Evolutionary conservation across 1,140 invertebrate genomes (phyloP).

Genomic region (Lepidotrigona ventralis): DNA sequence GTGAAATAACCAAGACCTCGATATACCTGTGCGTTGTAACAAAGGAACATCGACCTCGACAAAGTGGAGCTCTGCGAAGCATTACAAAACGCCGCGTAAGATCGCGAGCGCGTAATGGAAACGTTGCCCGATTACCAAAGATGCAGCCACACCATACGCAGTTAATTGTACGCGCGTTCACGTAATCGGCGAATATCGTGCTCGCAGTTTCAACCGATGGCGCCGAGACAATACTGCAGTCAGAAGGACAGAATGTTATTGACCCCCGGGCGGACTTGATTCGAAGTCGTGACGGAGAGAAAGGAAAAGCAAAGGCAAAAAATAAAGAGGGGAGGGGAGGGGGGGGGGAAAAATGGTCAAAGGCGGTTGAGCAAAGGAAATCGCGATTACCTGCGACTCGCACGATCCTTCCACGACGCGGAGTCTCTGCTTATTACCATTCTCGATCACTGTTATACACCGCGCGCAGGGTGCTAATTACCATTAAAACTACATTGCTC

Average conservation of each 20-base stretch:
- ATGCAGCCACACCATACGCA: not conserved
- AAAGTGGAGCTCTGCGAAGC: not conserved
- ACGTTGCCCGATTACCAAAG: conserved; percentile 8
- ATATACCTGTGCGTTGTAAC: not conserved
- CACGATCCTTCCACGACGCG: not conserved
- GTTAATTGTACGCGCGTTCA: not conserved
- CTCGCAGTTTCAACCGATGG: not conserved
- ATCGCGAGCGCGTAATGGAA: conserved; percentile 3
- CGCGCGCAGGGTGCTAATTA: conserved; percentile 31
- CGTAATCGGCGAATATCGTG: not conserved
- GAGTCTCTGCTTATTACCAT: conserved; percentile 30
- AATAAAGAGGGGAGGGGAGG: conserved; percentile 28
- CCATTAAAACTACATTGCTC: not conserved
- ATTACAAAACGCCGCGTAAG: not conserved
- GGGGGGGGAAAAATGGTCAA: conserved; percentile 11
- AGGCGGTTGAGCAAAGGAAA: conserved; percentile 13
- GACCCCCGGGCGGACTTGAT: not conserved
- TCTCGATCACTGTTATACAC: conserved; percentile 25
- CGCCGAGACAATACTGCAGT: conserved; percentile 20
- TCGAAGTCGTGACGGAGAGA: conserved; percentile 10
- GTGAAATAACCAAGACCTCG: too few species aligned
- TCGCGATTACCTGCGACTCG: not conserved
- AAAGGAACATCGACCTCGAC: not conserved
- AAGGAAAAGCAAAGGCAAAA: conserved; percentile 37
- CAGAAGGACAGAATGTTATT: conserved; percentile 34